These are phyloP conservation scores for Drosophila simulans DNA, from an alignment of 1,140 invertebrate species.

Conservation along the genomic window DNA sequence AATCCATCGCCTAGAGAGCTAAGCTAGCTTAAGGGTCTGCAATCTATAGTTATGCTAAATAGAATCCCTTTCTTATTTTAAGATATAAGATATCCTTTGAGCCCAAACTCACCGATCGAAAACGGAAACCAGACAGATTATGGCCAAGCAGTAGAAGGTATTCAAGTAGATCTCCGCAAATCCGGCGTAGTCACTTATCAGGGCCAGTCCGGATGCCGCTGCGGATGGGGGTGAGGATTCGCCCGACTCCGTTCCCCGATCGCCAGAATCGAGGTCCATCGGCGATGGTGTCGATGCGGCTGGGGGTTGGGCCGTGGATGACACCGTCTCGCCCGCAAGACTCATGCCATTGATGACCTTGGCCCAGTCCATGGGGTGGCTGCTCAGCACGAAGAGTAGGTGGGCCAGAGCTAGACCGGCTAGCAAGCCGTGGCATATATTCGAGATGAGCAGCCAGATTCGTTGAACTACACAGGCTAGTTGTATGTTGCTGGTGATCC, in stretches of 20 bases:
- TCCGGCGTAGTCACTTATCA: conserved; percentile 75
- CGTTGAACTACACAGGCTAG: conserved; percentile 83
- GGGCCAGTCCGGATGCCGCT: conserved; percentile 27
- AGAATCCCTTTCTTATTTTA: too few relatives aligned
- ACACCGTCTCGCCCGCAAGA: conserved; percentile 76
- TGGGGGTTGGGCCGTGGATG: conserved; percentile 22
- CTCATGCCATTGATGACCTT: conserved; percentile 75
- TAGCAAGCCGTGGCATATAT: conserved; percentile 84
- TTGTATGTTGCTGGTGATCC: conserved; percentile 76
- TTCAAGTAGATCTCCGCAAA: conserved; percentile 83
- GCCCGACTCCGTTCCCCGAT: conserved; percentile 19
- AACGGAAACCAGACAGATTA: conserved; percentile 81
- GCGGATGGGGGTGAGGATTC: conserved; percentile 1
- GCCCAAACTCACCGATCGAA: conserved; percentile 80
- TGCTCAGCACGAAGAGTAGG: conserved; percentile 80
- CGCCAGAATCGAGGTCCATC: conserved; percentile 12
- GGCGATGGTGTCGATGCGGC: conserved; percentile 11
- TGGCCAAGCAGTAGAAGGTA: conserved; percentile 83
- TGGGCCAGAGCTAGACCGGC: conserved; percentile 84
- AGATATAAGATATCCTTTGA: too few relatives aligned
- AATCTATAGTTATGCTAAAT: too few relatives aligned
- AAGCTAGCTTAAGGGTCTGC: not conserved
- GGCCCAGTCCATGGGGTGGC: conserved; percentile 80
- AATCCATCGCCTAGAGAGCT: not conserved
- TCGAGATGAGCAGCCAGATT: conserved; percentile 83